Evolutionary conservation across 2,113 vertebrate genomes (phyloP).

Genomic region (Microcebus ravelobensis): DNA sequence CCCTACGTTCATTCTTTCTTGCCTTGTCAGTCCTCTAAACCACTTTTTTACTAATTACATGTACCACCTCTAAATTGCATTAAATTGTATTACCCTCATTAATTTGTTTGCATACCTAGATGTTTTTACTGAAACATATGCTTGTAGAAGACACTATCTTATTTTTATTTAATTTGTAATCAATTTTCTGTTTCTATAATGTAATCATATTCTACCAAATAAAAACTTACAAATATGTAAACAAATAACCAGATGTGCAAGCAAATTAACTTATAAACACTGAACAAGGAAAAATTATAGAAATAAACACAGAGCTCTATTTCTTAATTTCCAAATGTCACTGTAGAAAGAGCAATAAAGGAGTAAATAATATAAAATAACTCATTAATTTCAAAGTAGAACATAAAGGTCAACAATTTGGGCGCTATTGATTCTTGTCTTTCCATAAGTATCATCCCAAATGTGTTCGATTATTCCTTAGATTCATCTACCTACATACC

Average conservation of each 20-base stretch:
- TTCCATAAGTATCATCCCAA: neutral
- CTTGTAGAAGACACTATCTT: neutral
- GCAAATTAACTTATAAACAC: neutral
- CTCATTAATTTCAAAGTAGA: neutral
- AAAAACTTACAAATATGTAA: neutral
- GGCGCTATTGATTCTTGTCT: neutral
- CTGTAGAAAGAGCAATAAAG: too few species aligned
- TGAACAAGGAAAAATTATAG: neutral
- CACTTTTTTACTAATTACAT: neutral
- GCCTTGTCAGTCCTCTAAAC: neutral
- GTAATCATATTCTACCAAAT: neutral
- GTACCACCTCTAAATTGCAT: neutral
- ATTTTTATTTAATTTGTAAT: neutral
- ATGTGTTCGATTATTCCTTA: neutral
- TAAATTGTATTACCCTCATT: neutral
- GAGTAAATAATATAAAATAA: neutral
- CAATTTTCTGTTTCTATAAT: neutral
- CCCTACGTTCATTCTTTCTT: neutral
- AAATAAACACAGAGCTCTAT: neutral
- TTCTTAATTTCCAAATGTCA: neutral
- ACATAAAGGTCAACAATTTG: neutral
- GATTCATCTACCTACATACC: neutral
- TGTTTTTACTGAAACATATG: neutral
- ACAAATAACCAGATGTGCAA: neutral
- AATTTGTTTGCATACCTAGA: neutral